Conservation (phyloP, 2,113 vertebrate genomes). For the Scomber colias region DNA sequence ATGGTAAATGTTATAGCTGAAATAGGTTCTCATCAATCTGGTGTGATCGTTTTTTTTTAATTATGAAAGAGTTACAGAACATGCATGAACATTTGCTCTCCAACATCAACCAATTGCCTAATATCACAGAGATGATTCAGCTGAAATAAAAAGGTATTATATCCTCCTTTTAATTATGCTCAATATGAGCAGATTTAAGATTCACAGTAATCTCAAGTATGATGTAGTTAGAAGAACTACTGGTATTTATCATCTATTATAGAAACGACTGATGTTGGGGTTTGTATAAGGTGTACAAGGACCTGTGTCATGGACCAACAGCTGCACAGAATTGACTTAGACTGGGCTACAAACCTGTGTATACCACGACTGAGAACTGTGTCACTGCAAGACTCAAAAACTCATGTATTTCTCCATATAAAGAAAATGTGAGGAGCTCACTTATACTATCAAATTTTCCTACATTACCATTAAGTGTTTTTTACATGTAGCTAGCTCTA, state of each 20-base stretch:
- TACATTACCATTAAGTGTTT: not conserved
- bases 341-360: slow-evolving; percentile 17
- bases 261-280: not conserved
- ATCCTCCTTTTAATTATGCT: not conserved
- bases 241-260: not conserved
- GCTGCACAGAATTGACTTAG: slow-evolving; percentile 14
- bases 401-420: not conserved
- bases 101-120: not conserved
- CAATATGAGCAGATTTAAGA: not conserved
- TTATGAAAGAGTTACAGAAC: not conserved
- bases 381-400: not conserved
- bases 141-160: not conserved
- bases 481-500: slow-evolving; percentile 25
- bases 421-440: slow-evolving; percentile 1
- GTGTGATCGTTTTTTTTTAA: not conserved
- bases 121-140: not conserved
- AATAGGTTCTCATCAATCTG: not conserved
- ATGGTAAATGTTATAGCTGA: not conserved
- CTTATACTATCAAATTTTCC: not conserved
- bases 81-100: not conserved
- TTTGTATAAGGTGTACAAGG: not conserved
- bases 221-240: not conserved
- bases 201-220: not conserved
- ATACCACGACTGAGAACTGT: not conserved
- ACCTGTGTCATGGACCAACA: slow-evolving; percentile 9